Percentiles rank a stretch among this genome's conserved stretches.
These are phyloP conservation scores for Poecilobothrus nobilitatus DNA, from an alignment of 2,888 invertebrate species.

Conservation along the genomic window DNA sequence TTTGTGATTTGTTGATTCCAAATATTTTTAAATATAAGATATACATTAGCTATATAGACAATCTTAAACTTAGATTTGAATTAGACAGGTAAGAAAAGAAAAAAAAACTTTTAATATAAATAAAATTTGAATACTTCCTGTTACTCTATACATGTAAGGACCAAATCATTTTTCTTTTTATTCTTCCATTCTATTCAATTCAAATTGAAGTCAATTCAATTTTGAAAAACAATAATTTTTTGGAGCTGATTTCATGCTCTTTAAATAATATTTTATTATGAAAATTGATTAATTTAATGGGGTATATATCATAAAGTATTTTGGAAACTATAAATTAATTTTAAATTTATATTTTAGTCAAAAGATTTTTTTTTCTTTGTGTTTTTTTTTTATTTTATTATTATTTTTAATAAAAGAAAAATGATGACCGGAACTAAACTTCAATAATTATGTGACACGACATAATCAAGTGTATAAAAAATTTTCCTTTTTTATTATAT, in stretches of 20 bases:
- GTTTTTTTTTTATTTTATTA: not conserved
- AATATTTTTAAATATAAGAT: too few species aligned
- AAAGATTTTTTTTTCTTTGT: not conserved
- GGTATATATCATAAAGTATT: not conserved
- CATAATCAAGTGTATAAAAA: not conserved
- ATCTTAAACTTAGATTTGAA: too few species aligned
- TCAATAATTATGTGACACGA: not conserved
- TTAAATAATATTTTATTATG: conserved; percentile 1
- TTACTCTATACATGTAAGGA: too few species aligned
- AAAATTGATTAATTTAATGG: conserved; percentile 1
- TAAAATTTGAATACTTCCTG: too few species aligned
- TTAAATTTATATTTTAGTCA: too few species aligned
- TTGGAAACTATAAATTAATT: too few species aligned
- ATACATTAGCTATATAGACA: too few species aligned
- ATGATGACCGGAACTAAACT: not conserved
- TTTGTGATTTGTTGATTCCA: too few species aligned
- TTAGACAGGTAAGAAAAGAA: too few species aligned
- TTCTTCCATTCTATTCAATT: not conserved
- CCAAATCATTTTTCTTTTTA: too few species aligned
- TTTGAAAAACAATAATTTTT: not conserved
- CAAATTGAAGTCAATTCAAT: not conserved
- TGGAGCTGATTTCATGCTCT: too few species aligned
- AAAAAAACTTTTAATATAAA: too few species aligned
- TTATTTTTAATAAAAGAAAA: not conserved
- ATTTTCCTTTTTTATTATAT: not conserved